Base-by-base conservation (phyloP, 2,113 vertebrate genomes). In the Phylloscopus whistleri region DNA sequence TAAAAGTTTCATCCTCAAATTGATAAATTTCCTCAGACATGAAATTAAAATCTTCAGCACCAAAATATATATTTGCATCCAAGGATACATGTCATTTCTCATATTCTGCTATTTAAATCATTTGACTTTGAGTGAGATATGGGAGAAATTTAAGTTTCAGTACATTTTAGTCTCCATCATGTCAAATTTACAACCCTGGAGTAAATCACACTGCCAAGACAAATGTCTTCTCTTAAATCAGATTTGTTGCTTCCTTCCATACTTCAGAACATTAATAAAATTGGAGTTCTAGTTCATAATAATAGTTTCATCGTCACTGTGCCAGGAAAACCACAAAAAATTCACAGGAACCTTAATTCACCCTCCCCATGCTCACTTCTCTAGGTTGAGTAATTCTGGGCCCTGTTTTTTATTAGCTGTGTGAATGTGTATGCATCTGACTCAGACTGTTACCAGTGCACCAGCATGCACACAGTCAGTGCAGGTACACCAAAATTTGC, bases 171-270 rank as follows among this genome's bases (percentile, higher is more conserved):
- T 96, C 95, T 97, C 86, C 62, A 97, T 97, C 97, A 96, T 37
- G 85, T 97, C 96, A 97, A 98, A 98, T 98, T 97, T 98, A 98
- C 97, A 97, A 88, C 97, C 95, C 84, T 86, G 91, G 93, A 97
- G 96, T 98, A 98, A 98, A 98, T 98, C 97, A 97, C 83, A 79
- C 93, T 97, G 97, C 96, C 97, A 96, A 97, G 97, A 97, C 95
- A 97, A 97, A 97, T 95, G 95, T 97, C 97, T 97, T 97, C 96
- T 97, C 98, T 98, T 98, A 98, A 98, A 97, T 98, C 97, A 97
- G 93, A 97, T 98, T 97, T 98, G 98, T 97, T 96, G 95, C 97
- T 97, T 98, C 94, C 93, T 96, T 97, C 96, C 93, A 96, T 97
- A 91, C 93, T 97, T 95, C 95, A 96, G 96, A 95, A 97, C 93